These are phyloP conservation scores for Euspilapteryx auroguttella DNA, from an alignment of 2,888 invertebrate genomes.

Conservation along the genomic window DNA sequence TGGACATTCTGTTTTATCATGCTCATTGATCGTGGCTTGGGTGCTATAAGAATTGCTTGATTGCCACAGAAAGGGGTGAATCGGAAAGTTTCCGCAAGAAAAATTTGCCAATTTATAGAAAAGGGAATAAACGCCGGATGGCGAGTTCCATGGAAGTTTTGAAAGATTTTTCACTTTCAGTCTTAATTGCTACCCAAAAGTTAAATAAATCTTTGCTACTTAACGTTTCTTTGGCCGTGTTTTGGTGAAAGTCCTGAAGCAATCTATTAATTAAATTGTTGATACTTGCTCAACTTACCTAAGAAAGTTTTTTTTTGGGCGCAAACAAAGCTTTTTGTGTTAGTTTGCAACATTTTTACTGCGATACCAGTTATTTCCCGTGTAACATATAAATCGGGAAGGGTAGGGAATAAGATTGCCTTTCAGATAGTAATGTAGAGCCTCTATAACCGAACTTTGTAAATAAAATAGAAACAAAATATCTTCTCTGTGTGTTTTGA, in stretches of 20 bases:
- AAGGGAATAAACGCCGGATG: constrained; percentile 38
- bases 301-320: too few relatives aligned
- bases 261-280: constrained; percentile 53
- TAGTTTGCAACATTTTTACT: too few relatives aligned
- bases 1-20: too few relatives aligned
- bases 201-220: constrained; percentile 51
- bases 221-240: constrained; percentile 40
- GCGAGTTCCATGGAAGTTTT: constrained; percentile 28
- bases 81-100: constrained; percentile 46
- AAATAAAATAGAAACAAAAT: constrained; percentile 53
- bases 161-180: constrained; percentile 57
- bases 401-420: constrained; percentile 22
- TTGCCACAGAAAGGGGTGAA: constrained; percentile 51
- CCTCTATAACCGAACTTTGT: constrained; percentile 40
- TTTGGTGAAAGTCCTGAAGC: constrained; percentile 24
- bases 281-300: too few relatives aligned
- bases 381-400: constrained; percentile 9
- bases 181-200: constrained; percentile 52
- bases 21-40: too few relatives aligned
- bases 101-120: constrained; percentile 54
- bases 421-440: constrained; percentile 32
- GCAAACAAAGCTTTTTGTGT: too few relatives aligned
- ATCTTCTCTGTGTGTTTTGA: constrained; percentile 21
- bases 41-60: constrained; percentile 35
- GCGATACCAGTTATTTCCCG: constrained; percentile 3